Evolutionary conservation across 2,113 vertebrate genomes (phyloP), one percentile per base, ranked within the genome.

Genomic region (Columbina picui): DNA sequence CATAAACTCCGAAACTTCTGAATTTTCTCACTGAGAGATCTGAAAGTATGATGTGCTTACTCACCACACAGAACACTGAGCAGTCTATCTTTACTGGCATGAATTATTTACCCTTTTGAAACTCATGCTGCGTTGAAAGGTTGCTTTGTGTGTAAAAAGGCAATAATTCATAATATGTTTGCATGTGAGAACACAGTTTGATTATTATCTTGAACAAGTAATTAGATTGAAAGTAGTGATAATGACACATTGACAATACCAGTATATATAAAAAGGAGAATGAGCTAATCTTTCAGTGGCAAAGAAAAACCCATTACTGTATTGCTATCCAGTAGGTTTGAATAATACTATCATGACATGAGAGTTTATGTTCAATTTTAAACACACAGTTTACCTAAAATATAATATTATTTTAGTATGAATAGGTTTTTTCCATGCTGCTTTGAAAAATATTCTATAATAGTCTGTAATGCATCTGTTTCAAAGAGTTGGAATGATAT

Each of bases 151-250:
- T 60, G 17, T 22, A 82, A 82, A 81, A 95, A 90, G 21, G 14
- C 64, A 94, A 87, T 82, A 83, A 90, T 49, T 91, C 56, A 74
- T 78, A 90, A 67, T 50, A 68, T 32, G 87, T 87, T 86, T 12
- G 5, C 79, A 27, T 69, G 14, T 76, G 45, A 90, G 38, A 84
- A 50, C 16, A 74, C 23, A n/a, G n/a, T 69, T 91, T 32, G 55
- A 76, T 93, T 68, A 85, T 81, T 92, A 73, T 41, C 60, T 63
- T 71, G 34, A 92, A 87, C 80, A 78, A 90, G 61, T 85, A 88
- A 88, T 93, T 89, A 87, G 39, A 60, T 34, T 39, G 22, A 59
- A 92, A 70, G 11, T 1, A 80, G 38, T 65, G n/a, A 71, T 90
- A 75, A 77, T 78, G 34, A 52, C 64, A 91, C 60, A 65, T 22